These are phyloP conservation scores for Ditylenchus weischeri DNA, from an alignment of 2,888 invertebrate genomes.

Conservation along the genomic window DNA sequence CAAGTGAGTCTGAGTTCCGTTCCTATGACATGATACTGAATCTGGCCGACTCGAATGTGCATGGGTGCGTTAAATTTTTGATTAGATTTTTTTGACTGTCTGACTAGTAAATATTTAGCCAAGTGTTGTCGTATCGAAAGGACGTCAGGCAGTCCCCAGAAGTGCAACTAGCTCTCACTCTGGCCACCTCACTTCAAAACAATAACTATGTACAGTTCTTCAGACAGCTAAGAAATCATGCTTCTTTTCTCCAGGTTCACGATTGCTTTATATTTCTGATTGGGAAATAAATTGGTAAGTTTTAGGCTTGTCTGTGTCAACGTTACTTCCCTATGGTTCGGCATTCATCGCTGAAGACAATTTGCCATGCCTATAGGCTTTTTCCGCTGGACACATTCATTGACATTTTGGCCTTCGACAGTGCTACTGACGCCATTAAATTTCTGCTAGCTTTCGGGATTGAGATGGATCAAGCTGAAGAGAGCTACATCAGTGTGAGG, in stretches of 20 bases:
- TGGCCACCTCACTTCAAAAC: constrained; percentile 78
- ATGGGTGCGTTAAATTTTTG: constrained; percentile 63
- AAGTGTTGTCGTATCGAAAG: constrained; percentile 60
- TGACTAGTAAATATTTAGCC: constrained; percentile 58
- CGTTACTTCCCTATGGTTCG: constrained; percentile 42
- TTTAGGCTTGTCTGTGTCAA: constrained; percentile 40
- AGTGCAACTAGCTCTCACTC: constrained; percentile 76
- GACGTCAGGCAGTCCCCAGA: constrained; percentile 75
- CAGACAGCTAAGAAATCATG: constrained; percentile 39
- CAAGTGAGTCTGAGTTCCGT: constrained; percentile 86
- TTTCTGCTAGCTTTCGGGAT: constrained; percentile 30
- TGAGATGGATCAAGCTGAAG: constrained; percentile 22
- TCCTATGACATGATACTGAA: constrained; percentile 89
- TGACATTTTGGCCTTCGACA: constrained; percentile 39
- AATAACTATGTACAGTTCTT: constrained; percentile 80
- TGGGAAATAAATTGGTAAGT: background rate
- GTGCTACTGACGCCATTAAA: constrained; percentile 28
- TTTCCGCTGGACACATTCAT: constrained; percentile 35
- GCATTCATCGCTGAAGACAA: constrained; percentile 20
- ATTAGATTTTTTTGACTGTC: constrained; percentile 59
- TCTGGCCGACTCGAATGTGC: constrained; percentile 77
- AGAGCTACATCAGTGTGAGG: constrained; percentile 13
- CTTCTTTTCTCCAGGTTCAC: constrained; percentile 45
- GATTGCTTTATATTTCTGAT: constrained; percentile 4
- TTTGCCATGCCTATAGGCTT: constrained; percentile 20